Base-by-base conservation (phyloP, 2,113 vertebrate genomes). In the Rafetus swinhoei region DNA sequence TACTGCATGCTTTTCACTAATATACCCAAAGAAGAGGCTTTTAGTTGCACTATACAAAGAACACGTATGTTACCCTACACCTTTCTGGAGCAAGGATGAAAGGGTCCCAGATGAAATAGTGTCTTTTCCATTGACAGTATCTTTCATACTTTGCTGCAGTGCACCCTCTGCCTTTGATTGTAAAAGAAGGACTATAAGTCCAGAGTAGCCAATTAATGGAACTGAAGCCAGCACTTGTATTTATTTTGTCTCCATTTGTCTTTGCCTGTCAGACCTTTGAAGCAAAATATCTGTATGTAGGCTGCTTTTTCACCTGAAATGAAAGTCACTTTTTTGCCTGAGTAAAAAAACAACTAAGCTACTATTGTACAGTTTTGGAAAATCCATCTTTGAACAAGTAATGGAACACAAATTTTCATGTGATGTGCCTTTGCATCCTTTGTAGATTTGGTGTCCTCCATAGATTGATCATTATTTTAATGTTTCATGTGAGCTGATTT, bases 1-100 rank as follows among this genome's bases (percentile, higher is more conserved):
- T 69, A 69, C 62, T n/a, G 32, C 32, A 69, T 69, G 14, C 62
- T 69, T 69, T n/a, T 15, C 62, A 76, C 13, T 0, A 0, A 0
- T 65, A 39, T 25, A 86, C 54, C 50, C 22, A 84, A 74, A 80
- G 53, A 86, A 15, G 83, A 84, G 1, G 22, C 10, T 84, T 24
- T 25, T 4, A 54, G 21, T 72, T 62, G 86, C 27, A 52, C 79
- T 80, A 35, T 1, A 16, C 32, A 4, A 54, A 74, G 25, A 83
- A 2, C 16, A 16, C 32, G 24, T 82, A 57, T 74, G 87, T 86
- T 0, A 1, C 24, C 24, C 77, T 45, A 55, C 15, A 89, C 22
- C 24, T 25, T 45, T 24, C 29, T 52, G 79, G 29, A 84, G 45
- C 12, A 84, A 52, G 55, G n/a, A 35, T 35, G 69, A n/a, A 76